Evolutionary conservation across 2,888 invertebrate species (phyloP).

Genomic region (Erynnis tages): DNA sequence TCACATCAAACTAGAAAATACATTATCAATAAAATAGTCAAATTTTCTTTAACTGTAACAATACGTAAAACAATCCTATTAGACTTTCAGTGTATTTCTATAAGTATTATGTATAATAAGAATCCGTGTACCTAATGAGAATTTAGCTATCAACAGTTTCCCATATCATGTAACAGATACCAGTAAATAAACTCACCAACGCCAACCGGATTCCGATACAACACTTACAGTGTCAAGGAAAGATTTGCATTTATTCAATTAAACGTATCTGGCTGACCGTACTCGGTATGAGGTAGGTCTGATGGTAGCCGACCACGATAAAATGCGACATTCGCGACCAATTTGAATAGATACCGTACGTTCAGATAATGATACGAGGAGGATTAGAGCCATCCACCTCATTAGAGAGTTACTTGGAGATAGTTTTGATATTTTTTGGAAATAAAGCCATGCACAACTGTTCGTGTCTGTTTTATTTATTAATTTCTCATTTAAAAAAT

Average conservation of each 20-base stretch:
- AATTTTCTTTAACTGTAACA: too few species aligned
- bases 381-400: conserved; percentile 42
- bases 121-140: too few species aligned
- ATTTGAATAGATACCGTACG: conserved; percentile 49
- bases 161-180: not conserved
- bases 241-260: conserved; percentile 25
- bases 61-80: too few species aligned
- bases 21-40: too few species aligned
- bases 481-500: too few species aligned
- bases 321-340: conserved; percentile 46
- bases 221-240: conserved; percentile 24
- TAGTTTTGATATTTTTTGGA: not conserved
- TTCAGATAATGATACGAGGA: conserved; percentile 49
- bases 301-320: conserved; percentile 26
- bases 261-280: conserved; percentile 26
- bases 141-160: not conserved
- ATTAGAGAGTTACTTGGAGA: conserved; percentile 44
- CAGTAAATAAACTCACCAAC: not conserved
- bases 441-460: not conserved
- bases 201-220: conserved; percentile 9
- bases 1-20: too few species aligned
- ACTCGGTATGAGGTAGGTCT: conserved; percentile 25
- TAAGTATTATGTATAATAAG: too few species aligned
- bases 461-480: too few species aligned
- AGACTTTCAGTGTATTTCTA: too few species aligned